phyloP scores from a whole-genome alignment of 2,797 vertebrate genomes.

The Bufotes viridis region DNA sequence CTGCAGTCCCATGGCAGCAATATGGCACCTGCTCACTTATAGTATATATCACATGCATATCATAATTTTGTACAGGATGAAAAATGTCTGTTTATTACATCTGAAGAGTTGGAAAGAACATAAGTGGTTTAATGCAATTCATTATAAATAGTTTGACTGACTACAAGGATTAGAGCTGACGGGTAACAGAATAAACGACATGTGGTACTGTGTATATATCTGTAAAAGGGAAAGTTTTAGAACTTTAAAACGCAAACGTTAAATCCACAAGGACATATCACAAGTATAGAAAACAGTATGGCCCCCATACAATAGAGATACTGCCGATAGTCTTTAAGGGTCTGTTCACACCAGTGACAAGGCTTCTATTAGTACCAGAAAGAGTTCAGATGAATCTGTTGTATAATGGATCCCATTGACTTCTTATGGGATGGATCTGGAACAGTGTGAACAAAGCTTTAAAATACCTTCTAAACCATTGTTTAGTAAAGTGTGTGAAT shows the following conservation, averaged over 20 bases:
- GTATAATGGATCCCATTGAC: too few relatives aligned
- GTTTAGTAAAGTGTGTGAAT: too few relatives aligned
- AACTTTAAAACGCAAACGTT: conserved; percentile 1
- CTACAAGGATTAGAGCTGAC: conserved; percentile 47
- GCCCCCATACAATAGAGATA: too few relatives aligned
- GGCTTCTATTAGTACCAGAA: too few relatives aligned
- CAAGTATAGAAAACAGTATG: not conserved
- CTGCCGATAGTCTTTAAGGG: too few relatives aligned
- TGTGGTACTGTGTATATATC: conserved; percentile 41
- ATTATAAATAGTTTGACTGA: conserved; percentile 52
- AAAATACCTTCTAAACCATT: too few relatives aligned
- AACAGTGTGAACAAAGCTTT: too few relatives aligned
- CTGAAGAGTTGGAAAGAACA: conserved; percentile 38
- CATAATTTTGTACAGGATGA: not conserved
- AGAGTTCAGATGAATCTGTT: too few relatives aligned
- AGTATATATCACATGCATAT: conserved; percentile 10
- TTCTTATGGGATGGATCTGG: too few relatives aligned
- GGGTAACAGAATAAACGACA: conserved; percentile 45
- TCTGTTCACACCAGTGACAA: too few relatives aligned
- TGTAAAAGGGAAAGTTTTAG: not conserved
- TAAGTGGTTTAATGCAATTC: conserved; percentile 55
- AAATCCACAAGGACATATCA: conserved; percentile 3
- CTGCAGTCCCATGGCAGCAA: not conserved
- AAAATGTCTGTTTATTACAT: conserved; percentile 37
- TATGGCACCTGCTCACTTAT: conserved; percentile 13